Percentiles rank a stretch among this genome's conserved stretches.
Conservation (phyloP, 2,888 invertebrate species). For the Eupithecia pulchellata region DNA sequence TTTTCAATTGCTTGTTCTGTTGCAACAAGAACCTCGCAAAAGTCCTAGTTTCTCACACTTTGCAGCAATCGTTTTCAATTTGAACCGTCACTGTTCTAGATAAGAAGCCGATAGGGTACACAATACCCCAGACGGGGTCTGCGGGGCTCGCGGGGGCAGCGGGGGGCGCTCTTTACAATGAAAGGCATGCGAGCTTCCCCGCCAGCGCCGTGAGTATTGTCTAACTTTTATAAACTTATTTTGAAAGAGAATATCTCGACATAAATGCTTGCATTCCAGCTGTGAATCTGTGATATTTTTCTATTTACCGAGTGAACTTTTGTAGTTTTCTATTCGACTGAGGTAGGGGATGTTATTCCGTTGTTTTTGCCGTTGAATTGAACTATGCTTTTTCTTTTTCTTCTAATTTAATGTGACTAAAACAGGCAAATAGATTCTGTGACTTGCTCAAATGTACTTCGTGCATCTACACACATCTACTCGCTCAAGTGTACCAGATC, state of each 20-base stretch:
- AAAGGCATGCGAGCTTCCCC: constrained; percentile 55
- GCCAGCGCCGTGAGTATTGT: constrained; percentile 64
- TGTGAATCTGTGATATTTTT: not conserved
- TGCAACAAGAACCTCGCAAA: not conserved
- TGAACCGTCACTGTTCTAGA: constrained; percentile 55
- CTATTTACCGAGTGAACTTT: not conserved
- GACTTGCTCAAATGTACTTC: too few species aligned
- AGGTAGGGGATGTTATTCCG: not conserved
- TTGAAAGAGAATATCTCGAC: constrained; percentile 16
- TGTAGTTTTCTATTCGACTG: not conserved
- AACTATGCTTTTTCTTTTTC: not conserved
- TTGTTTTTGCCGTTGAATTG: not conserved
- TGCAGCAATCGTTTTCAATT: constrained; percentile 5
- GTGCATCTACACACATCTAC: too few species aligned
- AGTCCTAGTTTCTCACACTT: not conserved
- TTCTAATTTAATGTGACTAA: not conserved
- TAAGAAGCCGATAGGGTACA: constrained; percentile 67
- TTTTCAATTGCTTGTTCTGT: not conserved
- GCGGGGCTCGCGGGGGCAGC: constrained; percentile 58
- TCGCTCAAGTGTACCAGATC: too few species aligned
- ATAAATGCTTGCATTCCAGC: not conserved
- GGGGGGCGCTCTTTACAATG: constrained; percentile 62
- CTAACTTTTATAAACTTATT: not conserved
- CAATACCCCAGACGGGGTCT: constrained; percentile 56
- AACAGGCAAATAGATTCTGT: not conserved